Evolutionary conservation across 2,888 invertebrate genomes (phyloP), one percentile per base, ranked within the genome.

Genomic region (Plemyria rubiginata): DNA sequence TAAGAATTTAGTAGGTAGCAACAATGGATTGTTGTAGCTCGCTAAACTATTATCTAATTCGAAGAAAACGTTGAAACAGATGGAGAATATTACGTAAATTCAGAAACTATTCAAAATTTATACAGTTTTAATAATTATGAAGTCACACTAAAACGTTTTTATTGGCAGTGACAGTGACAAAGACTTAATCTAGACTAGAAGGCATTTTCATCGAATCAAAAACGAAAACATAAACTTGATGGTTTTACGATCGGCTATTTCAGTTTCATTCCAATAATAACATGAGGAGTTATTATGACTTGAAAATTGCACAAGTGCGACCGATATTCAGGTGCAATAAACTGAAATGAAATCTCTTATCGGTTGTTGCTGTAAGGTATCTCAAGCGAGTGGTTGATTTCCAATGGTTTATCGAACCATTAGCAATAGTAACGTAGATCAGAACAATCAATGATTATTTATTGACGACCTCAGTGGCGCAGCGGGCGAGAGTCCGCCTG

Each of bases 301-400:
- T 40, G 38, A 46, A 56, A 13, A 62, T 62, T 54, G 43, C 57
- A 29, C 57, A 62, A 36, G 57, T 62, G 57, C 41, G 41, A 36
- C 48, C 36, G 16, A 41, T 56, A 48, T 15, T 52, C 32, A 32
- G 49, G 49, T 62, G 54, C 57, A 53, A 36, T 46, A 57, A 43
- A 32, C 41, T 53, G 32, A 16, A 41, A 54, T 12, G 32, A 48
- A 9, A 15, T 45, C 43, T 45, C 15, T 51, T 38, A 52, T 36
- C 45, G 45, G 6, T 52, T 51, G 16, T 36, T 45, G 15, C 29
- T 41, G 38, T 58, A n/a, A 52, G 22, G 6, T 38, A 38, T 38
- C 36, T 38, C 2, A 38, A 38, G 36, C 8, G 36, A 9, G 11
- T 3, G 16, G 16, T 6, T 4, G 16, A 45, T 16, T 45, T 45